Base-by-base conservation (phyloP, 2,797 vertebrate species). In the Pseudochaenichthys georgianus region DNA sequence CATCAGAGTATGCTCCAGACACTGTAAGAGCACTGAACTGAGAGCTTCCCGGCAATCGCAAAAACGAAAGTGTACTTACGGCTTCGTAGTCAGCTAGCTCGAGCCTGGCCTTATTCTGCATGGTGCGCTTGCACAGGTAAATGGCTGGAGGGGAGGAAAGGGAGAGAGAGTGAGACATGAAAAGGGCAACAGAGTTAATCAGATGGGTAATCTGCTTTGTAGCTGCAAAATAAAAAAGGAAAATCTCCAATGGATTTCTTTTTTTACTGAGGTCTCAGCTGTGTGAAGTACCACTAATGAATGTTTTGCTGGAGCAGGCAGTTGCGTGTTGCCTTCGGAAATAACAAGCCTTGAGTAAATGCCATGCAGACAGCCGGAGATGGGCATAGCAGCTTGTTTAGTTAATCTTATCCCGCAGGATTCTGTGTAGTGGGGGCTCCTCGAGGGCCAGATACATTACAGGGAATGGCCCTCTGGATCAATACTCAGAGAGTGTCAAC, bases 41-140 rank as follows among this genome's bases (percentile, higher is more conserved):
- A 54, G 50, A 68, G 64, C 64, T 80, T 84, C 19, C 62, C 28
- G 53, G 64, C 47, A 73, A 59, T 57, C 0, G 1, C 11, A 60
- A 70, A 77, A 57, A 23, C 45, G 1, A 38, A 9, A 38, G 48
- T 52, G 72, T 87, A 99, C 97, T 96, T 94, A 99, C 98, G 57
- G 97, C 97, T 94, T 99, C 98, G 69, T 98, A 99, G 93, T 99
- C 98, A 0, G 98, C 97, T 28, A 99, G 87, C 91, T 99, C 98
- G 85, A 99, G 95, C 75, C 98, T 95, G 68, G 98, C 97, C 93
- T 99, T 99, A 80, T 99, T 99, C 95, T 99, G 98, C 98, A 99
- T 99, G 85, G 98, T 98, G 91, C 97, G 95, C 91, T 99, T 99
- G 93, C 97, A 99, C 89, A 99, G 96, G 93, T 99, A 99, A 92